Base-by-base conservation (phyloP, 2,888 invertebrate genomes). In the Ctena decussata region DNA sequence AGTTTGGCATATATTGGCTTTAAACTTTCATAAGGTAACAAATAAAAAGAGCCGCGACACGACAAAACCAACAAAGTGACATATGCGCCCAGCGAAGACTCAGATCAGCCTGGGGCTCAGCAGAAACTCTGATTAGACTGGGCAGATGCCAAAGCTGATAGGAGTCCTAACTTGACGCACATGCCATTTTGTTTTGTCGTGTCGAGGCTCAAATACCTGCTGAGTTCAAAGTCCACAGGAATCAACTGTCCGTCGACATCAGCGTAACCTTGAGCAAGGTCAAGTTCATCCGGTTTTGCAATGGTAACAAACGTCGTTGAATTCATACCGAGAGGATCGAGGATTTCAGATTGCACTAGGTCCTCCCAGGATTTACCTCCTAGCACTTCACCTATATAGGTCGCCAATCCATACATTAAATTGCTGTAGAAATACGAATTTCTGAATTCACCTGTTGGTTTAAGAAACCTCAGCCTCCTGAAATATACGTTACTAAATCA, bases 321-420 rank as follows among this genome's bases (percentile, higher is more conserved):
- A 44, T 81, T 89, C 95, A 95, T 95, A 2, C 86, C 91, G 3
- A 95, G 86, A 0, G 94, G 94, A 24, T 87, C 81, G 75, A 94
- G 93, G 0, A 95, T 74, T 30, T 93, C 85, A n/a, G 89, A 78
- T 21, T 65, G 75, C 6, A 95, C 86, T 15, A 94, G 92, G 1
- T 92, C 88, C 81, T 95, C 95, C 95, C 95, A 95, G 3, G 89
- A 86, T 24, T 87, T 78, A 3, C 85, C 84, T 0, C 92, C 93
- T 2, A 94, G 37, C 8, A 87, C 53, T 85, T 95, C 95, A 6
- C 93, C 87, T 37, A 95, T 85, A 71, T 91, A 85, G 6, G 94
- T 91, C 30, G 93, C 85, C 41, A 95, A 77, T 0, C 94, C 95
- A 79, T 94, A 95, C 93, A 95, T 92, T 6, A 94, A 78, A 83